Base-by-base conservation (phyloP, 1,140 invertebrate species). In the Achroia grisella region DNA sequence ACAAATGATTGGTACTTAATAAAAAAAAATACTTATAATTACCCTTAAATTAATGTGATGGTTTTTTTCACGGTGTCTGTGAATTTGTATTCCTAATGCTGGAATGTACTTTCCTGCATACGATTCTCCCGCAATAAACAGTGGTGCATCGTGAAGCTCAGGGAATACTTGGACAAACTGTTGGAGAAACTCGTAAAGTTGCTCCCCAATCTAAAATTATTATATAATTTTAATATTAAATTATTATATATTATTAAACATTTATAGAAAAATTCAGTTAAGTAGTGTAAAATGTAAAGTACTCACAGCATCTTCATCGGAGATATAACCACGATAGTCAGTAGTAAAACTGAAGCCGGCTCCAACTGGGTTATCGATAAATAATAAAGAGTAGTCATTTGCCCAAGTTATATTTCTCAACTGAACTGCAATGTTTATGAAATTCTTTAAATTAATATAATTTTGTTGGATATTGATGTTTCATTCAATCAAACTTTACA, bases 41-140 rank as follows among this genome's bases (percentile, higher is more conserved):
- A 58, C 62, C 45, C 34, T 50, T 17, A 66, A 44, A 12, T 62
- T 56, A 15, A 61, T 56, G 14, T 17, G 32, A 5, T 9, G 0
- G 11, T 43, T 17, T 1, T 41, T 39, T 13, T 32, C 60, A 81
- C 29, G 80, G n/a, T n/a, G n/a, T 73, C 79, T 37, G 82, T 82
- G 60, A 10, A 75, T 92, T 91, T 44, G 89, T 82, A 37, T 81
- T 64, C 89, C 87, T 10, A 93, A 71, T 0, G 91, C 90, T 6
- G 93, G 93, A 0, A 93, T 89, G 72, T 94, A 93, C 64, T 91
- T 90, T 15, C 93, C 93, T 5, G 87, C 93, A 70, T 95, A 95
- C 1, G 93, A 94, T 80, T 95, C 93, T 4, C 94, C 94, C 17
- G 90, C 89, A 0, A 95, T 84, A 69, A 88, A 93, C 44, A 94